Evolutionary conservation across 2,888 invertebrate genomes (phyloP).

Genomic region (Pandemis corylana): DNA sequence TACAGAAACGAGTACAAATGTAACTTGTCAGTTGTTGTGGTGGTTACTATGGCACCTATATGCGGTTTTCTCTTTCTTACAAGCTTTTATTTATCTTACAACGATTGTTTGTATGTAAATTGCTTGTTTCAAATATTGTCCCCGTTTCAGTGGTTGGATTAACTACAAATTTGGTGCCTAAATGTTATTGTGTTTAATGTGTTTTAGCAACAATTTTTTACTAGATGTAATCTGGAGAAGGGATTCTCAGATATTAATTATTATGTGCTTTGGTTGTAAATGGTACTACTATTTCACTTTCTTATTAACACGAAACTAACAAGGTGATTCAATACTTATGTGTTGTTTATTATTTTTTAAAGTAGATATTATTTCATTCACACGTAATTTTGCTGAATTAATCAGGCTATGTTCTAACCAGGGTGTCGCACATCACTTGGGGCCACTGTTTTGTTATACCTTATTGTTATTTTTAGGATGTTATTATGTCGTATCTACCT

Average conservation of each 20-base stretch:
- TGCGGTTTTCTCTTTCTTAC: background rate
- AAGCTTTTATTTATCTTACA: too few species aligned
- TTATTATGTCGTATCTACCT: background rate
- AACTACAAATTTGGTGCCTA: too few species aligned
- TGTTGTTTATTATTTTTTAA: background rate
- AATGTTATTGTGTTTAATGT: too few species aligned
- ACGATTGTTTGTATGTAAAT: too few species aligned
- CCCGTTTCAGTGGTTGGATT: too few species aligned
- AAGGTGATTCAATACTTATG: background rate
- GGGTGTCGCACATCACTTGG: background rate
- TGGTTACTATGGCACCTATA: background rate
- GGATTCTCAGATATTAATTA: background rate
- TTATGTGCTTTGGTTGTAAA: background rate
- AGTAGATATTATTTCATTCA: background rate
- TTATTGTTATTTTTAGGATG: background rate
- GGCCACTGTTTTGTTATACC: background rate
- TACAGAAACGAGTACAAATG: constrained; percentile 5
- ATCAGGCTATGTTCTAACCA: background rate
- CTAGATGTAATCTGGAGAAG: background rate
- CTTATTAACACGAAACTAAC: background rate
- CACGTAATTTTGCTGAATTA: background rate
- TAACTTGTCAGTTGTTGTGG: background rate
- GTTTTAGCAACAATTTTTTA: too few species aligned
- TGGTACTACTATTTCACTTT: background rate
- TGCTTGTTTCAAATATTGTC: too few species aligned